A percentile compares a stretch with the other conserved stretches of the same genome.
Evolutionary conservation across 2,888 invertebrate genomes (phyloP).

Genomic region (Drosophila phalerata): DNA sequence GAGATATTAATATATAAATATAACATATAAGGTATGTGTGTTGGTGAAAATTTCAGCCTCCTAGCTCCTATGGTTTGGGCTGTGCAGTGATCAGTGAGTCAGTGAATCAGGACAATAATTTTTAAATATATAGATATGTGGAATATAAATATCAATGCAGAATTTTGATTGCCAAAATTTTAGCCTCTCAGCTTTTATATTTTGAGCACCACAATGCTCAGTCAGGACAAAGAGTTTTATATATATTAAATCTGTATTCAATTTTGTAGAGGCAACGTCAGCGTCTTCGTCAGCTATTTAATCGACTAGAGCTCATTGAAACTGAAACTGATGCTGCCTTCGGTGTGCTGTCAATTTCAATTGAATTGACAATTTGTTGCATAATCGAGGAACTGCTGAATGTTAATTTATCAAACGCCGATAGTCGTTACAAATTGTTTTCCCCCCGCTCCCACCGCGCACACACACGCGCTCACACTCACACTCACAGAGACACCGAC

Average conservation of each 20-base stretch:
- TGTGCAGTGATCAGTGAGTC: too few species aligned
- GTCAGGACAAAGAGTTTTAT: too few species aligned
- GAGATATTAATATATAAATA: too few species aligned
- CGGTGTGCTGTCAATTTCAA: conserved; percentile 74
- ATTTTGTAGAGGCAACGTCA: conserved; percentile 16
- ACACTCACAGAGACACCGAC: conserved; percentile 11
- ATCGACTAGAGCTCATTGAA: conserved; percentile 36
- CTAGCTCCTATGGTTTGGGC: too few species aligned
- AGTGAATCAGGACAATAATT: too few species aligned
- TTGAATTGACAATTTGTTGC: conserved; percentile 80
- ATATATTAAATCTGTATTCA: neutral
- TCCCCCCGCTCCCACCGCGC: conserved; percentile 38
- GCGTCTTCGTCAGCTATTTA: conserved; percentile 26
- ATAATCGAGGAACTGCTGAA: conserved; percentile 76
- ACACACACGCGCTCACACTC: conserved; percentile 19
- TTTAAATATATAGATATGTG: too few species aligned
- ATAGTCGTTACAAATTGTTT: conserved; percentile 82
- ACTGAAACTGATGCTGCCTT: conserved; percentile 29
- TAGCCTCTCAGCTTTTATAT: too few species aligned
- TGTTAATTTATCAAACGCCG: conserved; percentile 82
- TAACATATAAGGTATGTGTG: too few species aligned
- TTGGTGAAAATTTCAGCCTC: too few species aligned
- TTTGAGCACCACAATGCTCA: too few species aligned
- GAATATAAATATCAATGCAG: too few species aligned
- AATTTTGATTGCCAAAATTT: too few species aligned